Conservation (phyloP, 2,797 vertebrate species). For the Loriculus beryllinus region DNA sequence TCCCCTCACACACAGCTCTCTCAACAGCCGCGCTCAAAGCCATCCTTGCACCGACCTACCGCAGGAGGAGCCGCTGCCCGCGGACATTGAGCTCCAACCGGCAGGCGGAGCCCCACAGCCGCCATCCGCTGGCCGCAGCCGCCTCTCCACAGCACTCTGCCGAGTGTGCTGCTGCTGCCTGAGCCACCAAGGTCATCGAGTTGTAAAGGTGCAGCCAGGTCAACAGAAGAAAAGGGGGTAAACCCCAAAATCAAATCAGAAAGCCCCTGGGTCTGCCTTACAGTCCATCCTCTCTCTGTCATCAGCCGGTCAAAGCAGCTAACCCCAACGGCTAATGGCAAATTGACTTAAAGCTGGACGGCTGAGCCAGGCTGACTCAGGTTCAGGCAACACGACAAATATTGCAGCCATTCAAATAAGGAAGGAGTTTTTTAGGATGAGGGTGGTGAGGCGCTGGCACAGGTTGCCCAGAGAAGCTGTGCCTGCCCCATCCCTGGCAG, state of each 20-base stretch:
- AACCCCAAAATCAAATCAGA: neutral
- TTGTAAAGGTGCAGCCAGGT: fast-evolving
- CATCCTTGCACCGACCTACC: no score
- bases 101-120: slow-evolving; percentile 1
- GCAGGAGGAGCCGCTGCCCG: neutral
- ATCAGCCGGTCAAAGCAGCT: neutral
- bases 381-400: neutral
- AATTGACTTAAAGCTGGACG: neutral
- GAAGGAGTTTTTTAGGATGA: neutral
- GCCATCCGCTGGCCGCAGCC: neutral
- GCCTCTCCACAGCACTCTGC: fast-evolving
- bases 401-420: neutral
- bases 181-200: fast-evolving
- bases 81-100: neutral
- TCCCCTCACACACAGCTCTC: neutral
- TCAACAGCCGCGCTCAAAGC: neutral
- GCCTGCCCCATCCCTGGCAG: neutral
- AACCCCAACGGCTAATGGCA: neutral
- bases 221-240: fast-evolving
- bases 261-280: neutral
- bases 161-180: neutral
- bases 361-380: no score
- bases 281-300: neutral
- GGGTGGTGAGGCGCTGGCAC: neutral
- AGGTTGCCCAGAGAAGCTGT: neutral